Percentiles rank a stretch among this genome's conserved stretches.
Evolutionary conservation across 92 coral and sea anemone species (phyloP).

Genomic region (Bergia puertoricense): DNA sequence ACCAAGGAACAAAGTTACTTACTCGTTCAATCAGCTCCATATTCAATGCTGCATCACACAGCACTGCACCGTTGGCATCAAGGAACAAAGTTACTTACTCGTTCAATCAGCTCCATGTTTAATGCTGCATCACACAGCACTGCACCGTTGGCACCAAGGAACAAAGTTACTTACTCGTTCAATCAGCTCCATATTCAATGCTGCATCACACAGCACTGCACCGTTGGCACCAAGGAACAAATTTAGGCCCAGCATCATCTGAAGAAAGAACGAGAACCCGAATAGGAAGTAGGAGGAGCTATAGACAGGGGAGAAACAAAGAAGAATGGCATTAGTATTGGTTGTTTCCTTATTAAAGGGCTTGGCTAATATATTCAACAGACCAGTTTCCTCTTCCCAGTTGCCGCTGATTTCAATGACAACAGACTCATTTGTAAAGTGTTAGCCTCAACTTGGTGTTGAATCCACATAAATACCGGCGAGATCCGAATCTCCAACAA

Average conservation of each 20-base stretch:
- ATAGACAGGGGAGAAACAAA: not conserved
- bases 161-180: conserved; percentile 59
- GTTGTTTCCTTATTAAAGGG: not conserved
- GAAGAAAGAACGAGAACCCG: conserved; percentile 54
- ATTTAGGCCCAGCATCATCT: conserved; percentile 61
- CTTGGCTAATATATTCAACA: not conserved
- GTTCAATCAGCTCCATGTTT: conserved; percentile 67
- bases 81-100: conserved; percentile 54
- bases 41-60: conserved; percentile 74
- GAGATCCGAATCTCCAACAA: too few relatives aligned
- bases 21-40: conserved; percentile 72
- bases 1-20: conserved; percentile 15
- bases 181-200: conserved; percentile 64
- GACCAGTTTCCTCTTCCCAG: too few relatives aligned
- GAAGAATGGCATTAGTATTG: too few relatives aligned
- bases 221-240: conserved; percentile 73
- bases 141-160: conserved; percentile 37
- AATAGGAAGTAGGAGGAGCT: conserved; percentile 3
- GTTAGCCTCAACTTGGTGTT: too few relatives aligned
- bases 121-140: conserved; percentile 71
- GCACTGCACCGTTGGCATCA: conserved; percentile 72
- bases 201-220: conserved; percentile 72
- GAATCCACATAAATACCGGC: too few relatives aligned
- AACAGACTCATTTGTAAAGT: too few relatives aligned
- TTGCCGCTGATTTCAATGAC: too few relatives aligned